Evolutionary conservation across 2,888 invertebrate species (phyloP).

Genomic region (Agrilus cyanescens): DNA sequence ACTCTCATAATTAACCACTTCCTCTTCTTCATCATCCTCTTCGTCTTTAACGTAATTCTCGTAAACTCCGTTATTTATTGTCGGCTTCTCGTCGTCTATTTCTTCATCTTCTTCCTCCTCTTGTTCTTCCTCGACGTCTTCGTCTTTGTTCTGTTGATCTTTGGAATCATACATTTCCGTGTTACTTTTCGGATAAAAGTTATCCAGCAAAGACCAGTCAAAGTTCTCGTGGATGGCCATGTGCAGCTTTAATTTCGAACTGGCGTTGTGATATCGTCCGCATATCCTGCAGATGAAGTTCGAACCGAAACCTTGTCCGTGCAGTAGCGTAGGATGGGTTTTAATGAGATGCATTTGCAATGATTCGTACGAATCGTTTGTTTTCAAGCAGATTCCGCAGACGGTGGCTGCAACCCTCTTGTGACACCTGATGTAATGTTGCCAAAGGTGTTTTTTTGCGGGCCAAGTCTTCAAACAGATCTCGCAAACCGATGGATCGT

Average conservation of each 20-base stretch:
- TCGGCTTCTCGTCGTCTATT: conserved; percentile 13
- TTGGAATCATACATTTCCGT: conserved; percentile 1
- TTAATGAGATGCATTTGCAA: conserved; percentile 38
- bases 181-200: conserved; percentile 7
- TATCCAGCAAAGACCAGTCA: conserved; percentile 26
- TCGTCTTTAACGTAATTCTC: neutral
- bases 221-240: conserved; percentile 45
- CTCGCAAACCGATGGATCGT: conserved; percentile 37
- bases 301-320: conserved; percentile 41
- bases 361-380: conserved; percentile 39
- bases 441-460: conserved; percentile 48
- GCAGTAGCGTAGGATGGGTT: conserved; percentile 38
- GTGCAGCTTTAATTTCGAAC: conserved; percentile 42
- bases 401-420: conserved; percentile 44
- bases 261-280: conserved; percentile 43
- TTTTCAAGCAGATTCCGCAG: conserved; percentile 46
- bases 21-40: conserved; percentile 13
- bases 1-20: conserved; percentile 29
- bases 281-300: conserved; percentile 44
- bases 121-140: conserved; percentile 10
- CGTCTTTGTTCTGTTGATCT: conserved; percentile 9
- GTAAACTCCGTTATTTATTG: neutral
- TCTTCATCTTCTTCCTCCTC: conserved; percentile 18
- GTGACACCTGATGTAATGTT: conserved; percentile 45
- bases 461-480: conserved; percentile 50